Evolutionary conservation across 2,113 vertebrate genomes (phyloP), one percentile per base, ranked within the genome.

Genomic region (Nesospiza acunhae): DNA sequence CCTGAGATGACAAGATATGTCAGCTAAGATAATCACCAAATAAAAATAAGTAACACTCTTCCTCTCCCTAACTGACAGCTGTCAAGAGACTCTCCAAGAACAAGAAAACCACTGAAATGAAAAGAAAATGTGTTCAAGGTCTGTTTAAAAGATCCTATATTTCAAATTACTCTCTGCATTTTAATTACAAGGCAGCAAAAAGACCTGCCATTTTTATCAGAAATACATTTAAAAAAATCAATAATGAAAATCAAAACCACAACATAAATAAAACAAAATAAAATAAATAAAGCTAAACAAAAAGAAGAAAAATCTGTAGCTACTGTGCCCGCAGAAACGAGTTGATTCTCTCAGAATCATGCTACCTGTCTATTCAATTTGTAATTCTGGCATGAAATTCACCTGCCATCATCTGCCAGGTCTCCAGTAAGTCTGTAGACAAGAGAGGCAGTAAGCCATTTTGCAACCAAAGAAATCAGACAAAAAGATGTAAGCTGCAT

Each of bases 161-260:
- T 90, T 69, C 35, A 82, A 15, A 37, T 31, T 67, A 47, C 7
- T 64, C n/a, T 64, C 6, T 69, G 2, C 4, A 18, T 56, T 79
- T 69, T 77, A 66, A 56, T 63, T 59, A 31, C 8, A 81, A 77
- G 5, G 7, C 23, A 74, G 12, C 1, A 73, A 80, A 83, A 79
- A 58, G 2, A 15, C 4, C 8, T 46, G 7, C 4, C 4, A 62
- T 14, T 76, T 80, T 80, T 63, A 46, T 59, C 33, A 84, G 1
- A 6, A 70, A 22, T 62, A 11, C 0, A 42, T 39, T 42, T 3
- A 1, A 10, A 14, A 21, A 41, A 46, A 1, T 3, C 15, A 31
- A 10, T 15, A 39, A 1, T 30, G 21, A 56, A 23, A 49, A 63
- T 44, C 14, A 73, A 78, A 42, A 4, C 14, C 20, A 11, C 15